These are phyloP conservation scores for Borostomias antarcticus DNA, from an alignment of 2,797 vertebrate species.

Conservation along the genomic window DNA sequence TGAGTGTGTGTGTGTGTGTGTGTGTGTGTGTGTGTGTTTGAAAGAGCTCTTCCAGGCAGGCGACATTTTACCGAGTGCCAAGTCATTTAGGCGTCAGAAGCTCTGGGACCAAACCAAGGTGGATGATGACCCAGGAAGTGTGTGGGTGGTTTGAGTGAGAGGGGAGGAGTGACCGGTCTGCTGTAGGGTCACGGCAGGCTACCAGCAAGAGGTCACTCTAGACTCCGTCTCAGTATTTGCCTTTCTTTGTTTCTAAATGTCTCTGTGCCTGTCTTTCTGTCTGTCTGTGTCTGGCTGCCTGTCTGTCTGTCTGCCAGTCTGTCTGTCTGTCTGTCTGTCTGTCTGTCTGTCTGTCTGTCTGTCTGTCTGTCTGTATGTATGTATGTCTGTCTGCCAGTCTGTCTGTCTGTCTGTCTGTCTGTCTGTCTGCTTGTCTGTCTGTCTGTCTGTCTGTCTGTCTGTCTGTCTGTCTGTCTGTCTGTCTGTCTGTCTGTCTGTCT, in stretches of 20 bases:
- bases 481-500: not conserved
- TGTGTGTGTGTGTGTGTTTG: not conserved
- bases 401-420: not conserved
- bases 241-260: too few species aligned
- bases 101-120: not conserved
- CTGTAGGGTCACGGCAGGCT: too few species aligned
- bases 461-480: not conserved
- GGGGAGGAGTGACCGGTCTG: not conserved
- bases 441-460: not conserved
- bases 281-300: not conserved
- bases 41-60: not conserved
- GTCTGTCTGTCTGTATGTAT: too few species aligned
- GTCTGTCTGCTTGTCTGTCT: too few species aligned
- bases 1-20: not conserved
- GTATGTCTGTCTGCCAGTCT: not conserved
- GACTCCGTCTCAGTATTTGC: not conserved
- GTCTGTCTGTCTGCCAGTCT: not conserved
- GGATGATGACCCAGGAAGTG: constrained; percentile 1
- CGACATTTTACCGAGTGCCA: not conserved
- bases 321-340: not conserved
- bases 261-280: not conserved
- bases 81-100: not conserved
- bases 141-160: not conserved
- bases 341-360: not conserved
- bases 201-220: not conserved